Evolutionary conservation across 2,797 vertebrate species (phyloP), one percentile per base, ranked within the genome.

Genomic region (Gastrophryne carolinensis): DNA sequence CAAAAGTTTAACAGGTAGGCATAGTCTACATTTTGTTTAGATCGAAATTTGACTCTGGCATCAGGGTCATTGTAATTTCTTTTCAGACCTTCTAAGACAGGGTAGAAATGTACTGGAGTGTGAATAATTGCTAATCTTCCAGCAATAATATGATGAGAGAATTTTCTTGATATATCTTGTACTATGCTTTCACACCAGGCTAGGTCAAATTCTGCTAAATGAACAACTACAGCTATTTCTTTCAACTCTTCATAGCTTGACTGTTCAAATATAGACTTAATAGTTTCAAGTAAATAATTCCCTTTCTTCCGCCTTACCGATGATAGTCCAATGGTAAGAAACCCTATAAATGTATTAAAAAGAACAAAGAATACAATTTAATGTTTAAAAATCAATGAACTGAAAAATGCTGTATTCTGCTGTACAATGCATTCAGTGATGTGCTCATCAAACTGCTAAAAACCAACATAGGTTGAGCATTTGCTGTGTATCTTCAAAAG

Each of bases 221-320:
- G 96, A 71, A 99, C 97, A 61, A 98, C 96, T 4, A 99, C 96
- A 34, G 95, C 90, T 1, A 99, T 98, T 90, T 99, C 96, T 73
- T 97, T 97, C 60, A 99, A 89, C 23, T 99, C 98, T 83, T 99
- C 98, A 1, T 98, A 98, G 79, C 96, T 98, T 80, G 97, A 98
- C 83, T 99, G 97, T 74, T 99, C 98, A 86, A 99, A 99, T 89
- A 99, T 96, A 23, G 98, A 99, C 72, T 96, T 99, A 85, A 99
- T 98, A 3, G 98, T 99, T 78, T 98, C 97, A 60, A 99, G 90
- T 21, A 99, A 92, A 83, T 99, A 99, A 77, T 95, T 99, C 57
- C 98, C 97, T 78, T 92, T 94, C 88, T 94, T 97, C 72, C 97
- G 86, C 82, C 97, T 98, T 35, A 98, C 95, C 23, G 97, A 98